Conservation (phyloP, 2,797 vertebrate species). For the Poecilia velifera region DNA sequence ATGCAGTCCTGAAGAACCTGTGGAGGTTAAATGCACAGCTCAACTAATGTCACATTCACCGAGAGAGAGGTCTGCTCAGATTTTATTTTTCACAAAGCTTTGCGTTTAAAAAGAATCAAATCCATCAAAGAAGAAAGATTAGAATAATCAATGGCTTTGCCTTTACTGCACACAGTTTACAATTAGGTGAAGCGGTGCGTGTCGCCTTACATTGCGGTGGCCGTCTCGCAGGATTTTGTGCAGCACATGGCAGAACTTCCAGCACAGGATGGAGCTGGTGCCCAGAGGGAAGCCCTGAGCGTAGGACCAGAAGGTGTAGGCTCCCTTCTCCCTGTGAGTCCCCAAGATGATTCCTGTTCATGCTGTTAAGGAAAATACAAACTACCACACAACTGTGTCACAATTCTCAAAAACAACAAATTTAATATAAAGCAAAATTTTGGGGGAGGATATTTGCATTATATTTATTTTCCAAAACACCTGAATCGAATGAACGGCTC, state of each 20-base stretch:
- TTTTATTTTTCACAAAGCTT: neutral
- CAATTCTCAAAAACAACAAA: neutral
- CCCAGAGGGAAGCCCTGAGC: conserved; percentile 91
- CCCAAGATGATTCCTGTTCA: conserved; percentile 93
- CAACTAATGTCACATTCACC: neutral
- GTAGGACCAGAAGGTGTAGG: conserved; percentile 97
- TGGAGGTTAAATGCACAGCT: conserved; percentile 6
- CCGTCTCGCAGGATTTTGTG: conserved; percentile 96
- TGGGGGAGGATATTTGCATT: neutral
- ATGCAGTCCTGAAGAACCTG: conserved; percentile 97
- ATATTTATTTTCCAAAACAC: neutral
- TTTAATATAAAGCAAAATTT: neutral
- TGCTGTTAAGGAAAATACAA: conserved; percentile 75
- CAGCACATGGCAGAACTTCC: conserved; percentile 98
- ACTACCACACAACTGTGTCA: neutral
- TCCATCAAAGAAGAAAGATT: neutral
- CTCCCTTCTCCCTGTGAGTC: conserved; percentile 95
- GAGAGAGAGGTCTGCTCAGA: neutral
- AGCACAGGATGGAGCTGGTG: conserved; percentile 94
- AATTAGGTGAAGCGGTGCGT: neutral
- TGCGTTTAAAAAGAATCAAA: neutral
- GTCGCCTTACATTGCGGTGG: conserved; percentile 89
- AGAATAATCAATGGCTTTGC: neutral
- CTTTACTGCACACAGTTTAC: neutral
- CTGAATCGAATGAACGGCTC: neutral